These are phyloP conservation scores for Gallinago media DNA, from an alignment of 2,113 vertebrate species.

Conservation along the genomic window DNA sequence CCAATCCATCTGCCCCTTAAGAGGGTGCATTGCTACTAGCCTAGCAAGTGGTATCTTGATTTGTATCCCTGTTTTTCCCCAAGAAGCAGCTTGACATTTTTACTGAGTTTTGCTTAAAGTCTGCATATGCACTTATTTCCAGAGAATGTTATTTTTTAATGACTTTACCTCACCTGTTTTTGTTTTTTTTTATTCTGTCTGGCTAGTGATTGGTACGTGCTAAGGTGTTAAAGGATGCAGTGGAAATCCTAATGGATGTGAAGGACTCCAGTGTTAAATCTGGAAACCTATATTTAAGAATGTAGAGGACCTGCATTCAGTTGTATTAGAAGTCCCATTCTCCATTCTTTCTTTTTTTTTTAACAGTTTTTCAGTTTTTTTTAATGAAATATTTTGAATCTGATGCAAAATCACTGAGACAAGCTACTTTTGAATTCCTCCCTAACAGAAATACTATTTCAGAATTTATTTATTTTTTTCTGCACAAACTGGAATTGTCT, in stretches of 20 bases:
- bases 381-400: not conserved
- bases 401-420: not conserved
- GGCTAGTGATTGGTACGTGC: not conserved
- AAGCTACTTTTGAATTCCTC: not conserved
- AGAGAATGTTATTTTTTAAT: not conserved
- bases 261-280: not conserved
- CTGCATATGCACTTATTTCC: not conserved
- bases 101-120: not conserved
- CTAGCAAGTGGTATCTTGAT: not conserved
- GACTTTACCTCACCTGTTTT: not conserved
- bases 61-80: not conserved
- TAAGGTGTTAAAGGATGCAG: not conserved
- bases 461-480: not conserved
- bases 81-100: not conserved
- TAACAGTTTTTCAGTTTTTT: not conserved
- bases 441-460: not conserved
- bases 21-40: not conserved
- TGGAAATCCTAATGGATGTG: not conserved
- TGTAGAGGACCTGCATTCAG: not conserved
- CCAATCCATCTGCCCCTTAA: not conserved
- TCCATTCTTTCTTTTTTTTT: not conserved
- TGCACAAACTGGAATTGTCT: not conserved
- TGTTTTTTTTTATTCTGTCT: not conserved
- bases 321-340: not conserved
- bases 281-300: not conserved